A percentile compares a stretch with the other conserved stretches of the same genome.
Conservation (phyloP, 2,113 vertebrate species). For the Microtus pennsylvanicus region DNA sequence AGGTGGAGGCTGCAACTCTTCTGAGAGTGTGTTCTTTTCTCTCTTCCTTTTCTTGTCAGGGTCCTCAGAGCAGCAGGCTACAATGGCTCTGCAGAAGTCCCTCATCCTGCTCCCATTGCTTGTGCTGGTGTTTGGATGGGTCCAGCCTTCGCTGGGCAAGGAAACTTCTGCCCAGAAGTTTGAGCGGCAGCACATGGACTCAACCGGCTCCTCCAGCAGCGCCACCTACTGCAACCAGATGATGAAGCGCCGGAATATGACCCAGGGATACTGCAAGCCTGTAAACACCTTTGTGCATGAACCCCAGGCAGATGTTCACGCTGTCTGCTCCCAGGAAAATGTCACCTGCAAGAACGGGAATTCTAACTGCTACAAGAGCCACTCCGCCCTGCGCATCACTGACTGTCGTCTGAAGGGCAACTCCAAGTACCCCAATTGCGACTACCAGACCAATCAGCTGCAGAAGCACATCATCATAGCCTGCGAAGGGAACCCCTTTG, state of each 20-base stretch:
- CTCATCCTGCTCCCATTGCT: conserved; percentile 6
- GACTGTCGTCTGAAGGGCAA: neutral
- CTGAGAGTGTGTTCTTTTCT: neutral
- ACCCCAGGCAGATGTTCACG: conserved; percentile 26
- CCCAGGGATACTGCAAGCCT: conserved; percentile 16
- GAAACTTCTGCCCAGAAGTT: conserved; percentile 54
- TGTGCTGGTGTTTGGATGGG: conserved; percentile 23
- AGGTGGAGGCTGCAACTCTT: neutral
- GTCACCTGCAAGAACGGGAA: conserved; percentile 67
- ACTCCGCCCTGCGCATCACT: conserved; percentile 24
- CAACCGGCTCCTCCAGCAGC: fast-evolving
- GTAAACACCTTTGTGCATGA: conserved; percentile 73
- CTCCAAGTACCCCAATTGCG: conserved; percentile 70
- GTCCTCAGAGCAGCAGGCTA: neutral
- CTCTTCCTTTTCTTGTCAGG: neutral
- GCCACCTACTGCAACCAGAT: conserved; percentile 69
- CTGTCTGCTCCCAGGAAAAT: conserved; percentile 48
- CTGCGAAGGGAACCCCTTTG: conserved; percentile 42
- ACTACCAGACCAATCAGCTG: neutral
- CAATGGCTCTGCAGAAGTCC: conserved; percentile 62
- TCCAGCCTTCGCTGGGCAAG: conserved; percentile 31
- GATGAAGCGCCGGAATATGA: conserved; percentile 68
- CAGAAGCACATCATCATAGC: conserved; percentile 63
- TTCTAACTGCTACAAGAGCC: conserved; percentile 67
- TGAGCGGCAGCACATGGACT: conserved; percentile 71